Evolutionary conservation across 2,113 vertebrate genomes (phyloP).

Genomic region (Cryptotis parvus): DNA sequence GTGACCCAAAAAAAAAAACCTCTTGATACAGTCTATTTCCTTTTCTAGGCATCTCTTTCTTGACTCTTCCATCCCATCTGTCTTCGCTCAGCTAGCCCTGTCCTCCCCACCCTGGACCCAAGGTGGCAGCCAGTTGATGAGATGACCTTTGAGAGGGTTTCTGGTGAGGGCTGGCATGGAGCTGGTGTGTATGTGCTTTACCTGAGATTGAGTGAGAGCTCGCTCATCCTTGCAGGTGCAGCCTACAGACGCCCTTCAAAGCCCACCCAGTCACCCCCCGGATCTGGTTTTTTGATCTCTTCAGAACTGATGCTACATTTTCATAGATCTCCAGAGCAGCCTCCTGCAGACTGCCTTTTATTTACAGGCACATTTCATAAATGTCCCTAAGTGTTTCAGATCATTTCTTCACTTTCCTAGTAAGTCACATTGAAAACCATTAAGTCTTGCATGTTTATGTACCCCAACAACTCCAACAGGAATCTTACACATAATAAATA

Average conservation of each 20-base stretch:
- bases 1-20: too few relatives aligned
- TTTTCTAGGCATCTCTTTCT: conserved; percentile 58
- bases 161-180: not conserved
- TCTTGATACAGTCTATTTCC: conserved; percentile 17
- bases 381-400: not conserved
- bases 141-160: not conserved
- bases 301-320: not conserved
- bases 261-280: not conserved
- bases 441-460: not conserved
- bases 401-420: not conserved
- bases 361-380: not conserved
- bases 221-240: not conserved
- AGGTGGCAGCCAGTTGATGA: not conserved
- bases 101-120: not conserved
- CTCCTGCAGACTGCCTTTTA: conserved; percentile 24
- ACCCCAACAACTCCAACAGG: not conserved
- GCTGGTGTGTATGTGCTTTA: not conserved
- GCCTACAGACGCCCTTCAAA: conserved; percentile 33
- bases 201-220: not conserved
- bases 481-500: not conserved
- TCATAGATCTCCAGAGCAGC: not conserved
- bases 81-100: not conserved
- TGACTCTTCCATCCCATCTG: not conserved
- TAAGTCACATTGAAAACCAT: conserved; percentile 3
- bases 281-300: not conserved